Conservation (phyloP, 53 echinoderm and acorn worm genomes). For the Hippasteria phrygiana region DNA sequence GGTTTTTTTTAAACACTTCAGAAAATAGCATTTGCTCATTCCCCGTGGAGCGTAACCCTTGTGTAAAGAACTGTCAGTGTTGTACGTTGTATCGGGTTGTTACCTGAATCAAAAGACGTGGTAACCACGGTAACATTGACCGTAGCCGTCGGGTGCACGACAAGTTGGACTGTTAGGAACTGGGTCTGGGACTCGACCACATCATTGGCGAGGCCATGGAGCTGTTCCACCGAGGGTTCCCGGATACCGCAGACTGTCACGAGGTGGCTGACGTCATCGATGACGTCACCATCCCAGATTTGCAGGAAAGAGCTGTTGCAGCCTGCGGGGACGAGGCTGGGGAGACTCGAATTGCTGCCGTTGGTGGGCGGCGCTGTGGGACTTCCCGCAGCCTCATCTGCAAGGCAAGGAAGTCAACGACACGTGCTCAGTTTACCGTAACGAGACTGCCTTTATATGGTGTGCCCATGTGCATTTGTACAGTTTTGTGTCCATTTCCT, state of each 20-base stretch:
- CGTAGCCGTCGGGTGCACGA: constrained; percentile 55
- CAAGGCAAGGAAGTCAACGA: neutral
- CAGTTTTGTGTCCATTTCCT: neutral
- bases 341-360: constrained; percentile 12
- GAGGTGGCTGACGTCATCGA: constrained; percentile 37
- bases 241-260: constrained; percentile 31
- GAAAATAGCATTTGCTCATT: neutral
- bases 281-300: constrained; percentile 68
- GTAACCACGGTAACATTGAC: constrained; percentile 61
- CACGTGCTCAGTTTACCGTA: constrained; percentile 1
- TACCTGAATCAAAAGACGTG: neutral
- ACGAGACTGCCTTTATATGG: neutral
- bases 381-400: neutral
- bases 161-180: constrained; percentile 43
- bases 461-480: neutral
- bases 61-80: neutral
- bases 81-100: neutral
- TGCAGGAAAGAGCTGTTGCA: constrained; percentile 59
- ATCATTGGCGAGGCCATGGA: neutral
- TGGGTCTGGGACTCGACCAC: constrained; percentile 59
- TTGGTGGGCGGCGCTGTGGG: constrained; percentile 1
- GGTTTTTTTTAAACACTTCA: neutral
- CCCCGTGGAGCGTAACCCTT: neutral
- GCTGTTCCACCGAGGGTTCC: neutral
- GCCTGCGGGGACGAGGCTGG: neutral